These are phyloP conservation scores for Resseliella maxima DNA, from an alignment of 2,888 invertebrate species.

Conservation along the genomic window DNA sequence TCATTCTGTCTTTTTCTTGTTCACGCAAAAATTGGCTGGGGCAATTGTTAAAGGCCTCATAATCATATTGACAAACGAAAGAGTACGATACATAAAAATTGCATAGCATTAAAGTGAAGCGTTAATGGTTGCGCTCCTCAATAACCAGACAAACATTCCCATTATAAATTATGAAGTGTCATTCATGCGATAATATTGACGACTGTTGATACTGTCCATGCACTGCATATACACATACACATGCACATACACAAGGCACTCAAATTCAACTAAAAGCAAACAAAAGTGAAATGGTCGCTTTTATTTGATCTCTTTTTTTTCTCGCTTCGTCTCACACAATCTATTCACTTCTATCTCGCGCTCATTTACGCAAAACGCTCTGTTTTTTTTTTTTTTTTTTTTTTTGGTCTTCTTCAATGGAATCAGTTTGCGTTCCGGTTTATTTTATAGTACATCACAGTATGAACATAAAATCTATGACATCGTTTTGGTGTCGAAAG, in stretches of 20 bases:
- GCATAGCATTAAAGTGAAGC: conserved; percentile 35
- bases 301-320: neutral
- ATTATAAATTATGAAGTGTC: conserved; percentile 53
- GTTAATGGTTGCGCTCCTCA: conserved; percentile 39
- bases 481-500: neutral
- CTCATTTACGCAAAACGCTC: neutral
- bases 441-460: conserved; percentile 20
- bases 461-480: conserved; percentile 16
- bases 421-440: conserved; percentile 9
- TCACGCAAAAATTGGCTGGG: neutral
- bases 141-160: conserved; percentile 38
- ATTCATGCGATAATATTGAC: conserved; percentile 33
- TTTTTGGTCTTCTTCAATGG: neutral
- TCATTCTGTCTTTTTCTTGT: neutral
- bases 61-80: neutral
- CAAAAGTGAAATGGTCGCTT: conserved; percentile 30
- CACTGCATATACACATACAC: neutral
- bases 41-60: neutral
- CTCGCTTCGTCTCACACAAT: neutral
- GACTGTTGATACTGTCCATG: conserved; percentile 46
- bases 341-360: neutral
- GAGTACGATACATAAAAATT: conserved; percentile 30
- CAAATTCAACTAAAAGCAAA: conserved; percentile 35
- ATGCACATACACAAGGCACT: neutral
- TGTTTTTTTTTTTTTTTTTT: neutral